Conservation (phyloP, 1,140 invertebrate genomes). For the Diprion similis region DNA sequence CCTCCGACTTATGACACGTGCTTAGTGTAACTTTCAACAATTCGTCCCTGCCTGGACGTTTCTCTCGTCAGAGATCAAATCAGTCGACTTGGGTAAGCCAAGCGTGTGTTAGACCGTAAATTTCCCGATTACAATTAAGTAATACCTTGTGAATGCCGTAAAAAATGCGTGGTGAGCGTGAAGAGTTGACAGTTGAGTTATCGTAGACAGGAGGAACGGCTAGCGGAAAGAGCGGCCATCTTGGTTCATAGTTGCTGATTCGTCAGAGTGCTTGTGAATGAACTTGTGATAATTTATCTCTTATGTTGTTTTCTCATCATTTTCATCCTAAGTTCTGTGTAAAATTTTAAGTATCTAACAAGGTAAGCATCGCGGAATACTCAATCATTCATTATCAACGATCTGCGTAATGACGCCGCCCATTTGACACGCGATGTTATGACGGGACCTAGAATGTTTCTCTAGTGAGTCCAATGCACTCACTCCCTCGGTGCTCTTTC, state of each 20-base stretch:
- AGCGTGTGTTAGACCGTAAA: background rate
- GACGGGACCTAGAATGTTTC: background rate
- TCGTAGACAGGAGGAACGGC: conserved; percentile 1
- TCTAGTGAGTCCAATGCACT: conserved; percentile 6
- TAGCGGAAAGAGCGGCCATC: conserved; percentile 39
- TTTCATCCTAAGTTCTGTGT: conserved; percentile 37
- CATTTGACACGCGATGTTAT: background rate
- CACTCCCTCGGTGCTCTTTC: conserved; percentile 2
- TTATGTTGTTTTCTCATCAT: conserved; percentile 44
- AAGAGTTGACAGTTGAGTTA: background rate
- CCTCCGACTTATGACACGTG: background rate
- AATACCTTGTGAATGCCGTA: background rate
- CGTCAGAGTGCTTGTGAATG: conserved; percentile 54
- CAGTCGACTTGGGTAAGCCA: background rate
- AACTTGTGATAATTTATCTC: conserved; percentile 50
- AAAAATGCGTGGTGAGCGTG: background rate
- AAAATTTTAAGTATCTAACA: conserved; percentile 42
- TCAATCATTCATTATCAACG: background rate
- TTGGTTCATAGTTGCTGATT: conserved; percentile 44
- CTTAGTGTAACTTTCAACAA: background rate
- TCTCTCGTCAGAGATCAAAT: background rate
- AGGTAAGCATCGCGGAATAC: conserved; percentile 36
- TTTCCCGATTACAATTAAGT: background rate
- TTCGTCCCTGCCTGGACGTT: background rate
- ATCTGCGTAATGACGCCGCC: background rate